phyloP scores from a whole-genome alignment of 2,113 vertebrate genomes.

The Uropsilus gracilis region DNA sequence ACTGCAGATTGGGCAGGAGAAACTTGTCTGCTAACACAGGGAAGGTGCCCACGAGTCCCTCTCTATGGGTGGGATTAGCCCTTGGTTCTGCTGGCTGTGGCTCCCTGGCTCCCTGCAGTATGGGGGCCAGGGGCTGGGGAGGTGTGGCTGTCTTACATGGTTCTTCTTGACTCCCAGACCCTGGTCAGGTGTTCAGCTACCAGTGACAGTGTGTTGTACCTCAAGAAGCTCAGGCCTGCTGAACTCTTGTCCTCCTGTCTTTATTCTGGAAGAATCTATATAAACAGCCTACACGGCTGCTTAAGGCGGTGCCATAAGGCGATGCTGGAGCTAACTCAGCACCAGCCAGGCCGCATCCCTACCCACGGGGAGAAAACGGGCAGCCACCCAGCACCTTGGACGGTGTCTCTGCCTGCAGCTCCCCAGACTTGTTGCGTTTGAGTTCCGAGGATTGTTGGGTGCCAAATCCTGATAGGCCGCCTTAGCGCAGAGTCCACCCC shows the following conservation, averaged over 20 bases:
- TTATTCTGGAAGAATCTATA: not conserved
- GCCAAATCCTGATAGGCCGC: not conserved
- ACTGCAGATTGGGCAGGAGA: not conserved
- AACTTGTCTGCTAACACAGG: not conserved
- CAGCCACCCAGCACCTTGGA: not conserved
- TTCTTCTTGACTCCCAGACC: not conserved
- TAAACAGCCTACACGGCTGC: too few species aligned
- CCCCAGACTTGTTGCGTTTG: not conserved
- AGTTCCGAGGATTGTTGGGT: not conserved
- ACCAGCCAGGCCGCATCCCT: not conserved
- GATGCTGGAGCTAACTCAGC: not conserved
- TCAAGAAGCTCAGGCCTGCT: not conserved
- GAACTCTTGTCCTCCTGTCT: not conserved
- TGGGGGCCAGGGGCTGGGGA: not conserved
- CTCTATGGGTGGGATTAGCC: too few species aligned
- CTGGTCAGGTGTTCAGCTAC: not conserved
- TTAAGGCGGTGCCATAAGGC: too few species aligned
- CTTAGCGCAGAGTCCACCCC: not conserved
- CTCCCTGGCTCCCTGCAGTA: fast-evolving
- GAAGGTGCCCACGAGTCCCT: not conserved
- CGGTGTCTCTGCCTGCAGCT: not conserved
- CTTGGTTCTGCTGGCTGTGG: not conserved
- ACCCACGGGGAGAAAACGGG: not conserved
- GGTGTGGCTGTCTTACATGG: not conserved
- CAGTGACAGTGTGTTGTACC: not conserved